These are phyloP conservation scores for Homalodisca vitripennis DNA, from an alignment of 1,140 invertebrate genomes.

Conservation along the genomic window DNA sequence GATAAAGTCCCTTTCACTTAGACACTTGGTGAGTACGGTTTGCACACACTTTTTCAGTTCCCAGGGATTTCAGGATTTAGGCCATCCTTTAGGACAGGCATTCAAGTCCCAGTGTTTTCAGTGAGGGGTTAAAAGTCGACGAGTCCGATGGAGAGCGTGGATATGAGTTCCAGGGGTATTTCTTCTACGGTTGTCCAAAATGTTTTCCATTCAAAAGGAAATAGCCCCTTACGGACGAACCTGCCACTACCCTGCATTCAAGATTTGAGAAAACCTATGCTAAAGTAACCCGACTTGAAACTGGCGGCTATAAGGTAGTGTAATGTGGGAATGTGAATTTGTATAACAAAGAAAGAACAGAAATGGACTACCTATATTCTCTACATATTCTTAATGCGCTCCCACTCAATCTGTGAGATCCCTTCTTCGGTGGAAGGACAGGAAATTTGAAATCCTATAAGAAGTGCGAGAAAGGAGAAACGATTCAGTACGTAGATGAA, in stretches of 20 bases:
- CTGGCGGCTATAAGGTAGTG: not conserved
- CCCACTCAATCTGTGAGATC: not conserved
- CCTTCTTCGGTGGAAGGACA: not conserved
- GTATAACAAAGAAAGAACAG: not conserved
- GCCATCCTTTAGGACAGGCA: too few relatives aligned
- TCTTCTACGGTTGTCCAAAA: conserved; percentile 28
- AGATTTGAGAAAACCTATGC: not conserved
- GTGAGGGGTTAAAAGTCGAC: too few relatives aligned
- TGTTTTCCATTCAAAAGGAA: not conserved
- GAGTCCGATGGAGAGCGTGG: too few relatives aligned
- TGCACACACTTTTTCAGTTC: too few relatives aligned
- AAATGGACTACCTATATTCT: not conserved
- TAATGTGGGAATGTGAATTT: conserved; percentile 23
- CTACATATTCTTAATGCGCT: not conserved
- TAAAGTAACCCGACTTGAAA: not conserved
- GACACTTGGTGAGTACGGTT: too few relatives aligned
- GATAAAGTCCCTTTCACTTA: too few relatives aligned
- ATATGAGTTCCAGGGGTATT: conserved; percentile 32
- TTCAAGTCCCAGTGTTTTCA: too few relatives aligned
- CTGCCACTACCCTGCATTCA: not conserved
- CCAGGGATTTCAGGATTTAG: too few relatives aligned
- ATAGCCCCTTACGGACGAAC: conserved; percentile 5
- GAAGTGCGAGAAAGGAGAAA: conserved; percentile 5
- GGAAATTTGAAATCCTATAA: conserved; percentile 2
- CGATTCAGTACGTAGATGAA: conserved; percentile 16